Evolutionary conservation across 37 sponge, comb jelly and placozoan species (phyloP).

Genomic region (Oscarella lobularis): DNA sequence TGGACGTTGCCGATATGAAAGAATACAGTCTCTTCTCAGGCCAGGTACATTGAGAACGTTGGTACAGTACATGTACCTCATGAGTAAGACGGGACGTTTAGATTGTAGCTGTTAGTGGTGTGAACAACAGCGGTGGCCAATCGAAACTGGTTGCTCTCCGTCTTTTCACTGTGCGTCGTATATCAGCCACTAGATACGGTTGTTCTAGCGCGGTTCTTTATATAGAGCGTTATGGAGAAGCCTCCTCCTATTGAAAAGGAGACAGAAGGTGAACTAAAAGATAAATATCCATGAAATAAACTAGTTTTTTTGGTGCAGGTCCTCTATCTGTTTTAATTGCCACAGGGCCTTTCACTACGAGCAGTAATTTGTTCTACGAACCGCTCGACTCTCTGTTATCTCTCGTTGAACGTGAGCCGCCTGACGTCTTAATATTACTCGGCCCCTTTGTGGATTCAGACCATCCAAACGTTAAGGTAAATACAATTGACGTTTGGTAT

Average conservation of each 20-base stretch:
- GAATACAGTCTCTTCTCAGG: conserved; percentile 54
- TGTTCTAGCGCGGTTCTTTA: no score
- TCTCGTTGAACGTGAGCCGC: conserved; percentile 22
- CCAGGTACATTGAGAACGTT: no score
- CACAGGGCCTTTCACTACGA: conserved; percentile 69
- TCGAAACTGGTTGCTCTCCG: no score
- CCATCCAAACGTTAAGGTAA: conserved; percentile 38
- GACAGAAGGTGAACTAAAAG: no score
- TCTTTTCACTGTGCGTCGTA: no score
- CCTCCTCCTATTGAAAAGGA: no score
- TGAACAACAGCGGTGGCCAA: no score
- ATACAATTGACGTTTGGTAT: background rate
- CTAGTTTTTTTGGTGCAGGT: background rate
- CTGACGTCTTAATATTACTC: conserved; percentile 51
- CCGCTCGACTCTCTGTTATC: conserved; percentile 45
- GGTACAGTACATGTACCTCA: no score
- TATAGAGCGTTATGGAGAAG: no score
- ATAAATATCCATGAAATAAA: background rate
- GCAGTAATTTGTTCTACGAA: conserved; percentile 29
- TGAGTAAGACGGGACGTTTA: no score
- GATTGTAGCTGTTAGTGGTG: no score
- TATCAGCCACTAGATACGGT: no score
- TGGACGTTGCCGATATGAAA: conserved; percentile 31
- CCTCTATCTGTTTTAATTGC: conserved; percentile 31
- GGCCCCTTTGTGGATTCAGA: conserved; percentile 50